Conservation (phyloP, 2,113 vertebrate species). For the Xenopus borealis region DNA sequence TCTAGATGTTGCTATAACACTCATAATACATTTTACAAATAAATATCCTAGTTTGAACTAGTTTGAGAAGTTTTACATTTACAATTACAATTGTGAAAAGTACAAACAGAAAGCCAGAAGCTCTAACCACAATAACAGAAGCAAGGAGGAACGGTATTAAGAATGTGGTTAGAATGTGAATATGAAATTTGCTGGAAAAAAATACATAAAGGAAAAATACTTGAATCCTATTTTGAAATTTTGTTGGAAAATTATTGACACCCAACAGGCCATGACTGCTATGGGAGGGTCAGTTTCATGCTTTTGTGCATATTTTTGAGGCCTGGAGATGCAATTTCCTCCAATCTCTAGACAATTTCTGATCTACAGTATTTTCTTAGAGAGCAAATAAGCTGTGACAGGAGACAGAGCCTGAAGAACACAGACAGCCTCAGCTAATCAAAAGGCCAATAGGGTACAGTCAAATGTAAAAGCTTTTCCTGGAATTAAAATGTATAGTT, state of each 20-base stretch:
- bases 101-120: no score
- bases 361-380: slow-evolving; percentile 79
- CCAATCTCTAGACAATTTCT: slow-evolving; percentile 81
- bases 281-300: slow-evolving; percentile 72
- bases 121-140: no score
- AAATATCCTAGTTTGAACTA: no score
- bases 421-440: slow-evolving; percentile 74
- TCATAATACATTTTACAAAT: no score
- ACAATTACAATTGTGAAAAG: no score
- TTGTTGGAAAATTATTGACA: slow-evolving; percentile 68
- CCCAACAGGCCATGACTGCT: slow-evolving; percentile 66
- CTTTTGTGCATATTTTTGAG: slow-evolving; percentile 74
- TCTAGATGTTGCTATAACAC: no score
- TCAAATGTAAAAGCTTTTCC: not conserved
- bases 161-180: no score
- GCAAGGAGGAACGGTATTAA: no score
- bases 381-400: slow-evolving; percentile 72
- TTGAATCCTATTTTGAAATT: slow-evolving; percentile 50
- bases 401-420: slow-evolving; percentile 75
- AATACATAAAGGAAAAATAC: slow-evolving; percentile 10
- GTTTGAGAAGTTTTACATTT: no score
- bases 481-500: no score
- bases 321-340: slow-evolving; percentile 80
- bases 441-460: slow-evolving; percentile 74
- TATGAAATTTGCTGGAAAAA: no score